phyloP scores from a whole-genome alignment of 2,888 invertebrate species.

The Cephus rjabovi region DNA sequence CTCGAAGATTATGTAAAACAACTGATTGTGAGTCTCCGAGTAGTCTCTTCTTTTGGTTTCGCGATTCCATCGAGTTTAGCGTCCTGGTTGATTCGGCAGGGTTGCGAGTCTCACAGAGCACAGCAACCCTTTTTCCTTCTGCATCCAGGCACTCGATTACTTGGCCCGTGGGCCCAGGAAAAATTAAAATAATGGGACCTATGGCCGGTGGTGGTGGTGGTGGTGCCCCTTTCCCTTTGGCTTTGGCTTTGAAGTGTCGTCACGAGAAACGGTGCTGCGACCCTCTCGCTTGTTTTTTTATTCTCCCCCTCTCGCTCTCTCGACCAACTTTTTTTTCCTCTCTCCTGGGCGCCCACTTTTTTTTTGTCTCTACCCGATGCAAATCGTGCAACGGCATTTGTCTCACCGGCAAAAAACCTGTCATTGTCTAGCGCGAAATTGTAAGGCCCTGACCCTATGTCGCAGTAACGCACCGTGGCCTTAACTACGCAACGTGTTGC shows the following conservation, averaged over 20 bases:
- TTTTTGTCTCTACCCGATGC: conserved; percentile 37
- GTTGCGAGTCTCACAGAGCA: too few relatives aligned
- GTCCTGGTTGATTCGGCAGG: too few relatives aligned
- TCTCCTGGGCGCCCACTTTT: conserved; percentile 24
- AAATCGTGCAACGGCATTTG: conserved; percentile 55
- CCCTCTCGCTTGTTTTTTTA: conserved; percentile 30
- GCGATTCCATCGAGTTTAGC: too few relatives aligned
- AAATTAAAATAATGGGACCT: conserved; percentile 59
- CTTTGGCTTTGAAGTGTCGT: conserved; percentile 10
- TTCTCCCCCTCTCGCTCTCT: conserved; percentile 25
- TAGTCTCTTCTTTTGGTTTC: conserved; percentile 26
- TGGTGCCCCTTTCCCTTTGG: conserved; percentile 17
- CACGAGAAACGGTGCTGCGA: neutral
- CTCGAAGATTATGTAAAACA: conserved; percentile 54
- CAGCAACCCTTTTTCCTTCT: neutral
- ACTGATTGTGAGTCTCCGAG: conserved; percentile 10
- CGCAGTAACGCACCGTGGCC: too few relatives aligned
- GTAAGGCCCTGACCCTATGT: neutral
- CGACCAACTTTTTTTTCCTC: conserved; percentile 20
- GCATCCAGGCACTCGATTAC: conserved; percentile 12
- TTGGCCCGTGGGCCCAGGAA: conserved; percentile 24
- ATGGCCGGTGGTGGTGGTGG: conserved; percentile 25
- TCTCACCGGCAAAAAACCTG: conserved; percentile 44
- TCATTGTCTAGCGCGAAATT: conserved; percentile 33
- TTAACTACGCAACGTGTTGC: too few relatives aligned